These are phyloP conservation scores for Geococcyx californianus DNA, from an alignment of 2,113 vertebrate genomes.

Conservation along the genomic window DNA sequence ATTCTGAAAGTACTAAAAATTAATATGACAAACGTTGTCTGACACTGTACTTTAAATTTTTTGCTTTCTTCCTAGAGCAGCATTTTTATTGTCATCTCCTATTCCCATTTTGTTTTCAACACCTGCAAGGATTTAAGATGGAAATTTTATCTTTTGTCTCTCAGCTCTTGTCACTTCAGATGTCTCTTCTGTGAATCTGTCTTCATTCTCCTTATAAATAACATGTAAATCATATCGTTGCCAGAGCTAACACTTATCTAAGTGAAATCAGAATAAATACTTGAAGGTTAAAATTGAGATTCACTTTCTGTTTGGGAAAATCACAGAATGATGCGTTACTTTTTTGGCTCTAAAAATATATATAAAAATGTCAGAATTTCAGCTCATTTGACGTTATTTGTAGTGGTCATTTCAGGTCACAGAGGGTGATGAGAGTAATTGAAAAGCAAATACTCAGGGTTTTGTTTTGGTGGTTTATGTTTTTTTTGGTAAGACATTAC, in stretches of 20 bases:
- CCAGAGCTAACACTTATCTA: constrained; percentile 38
- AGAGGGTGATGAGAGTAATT: not conserved
- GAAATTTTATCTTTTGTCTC: constrained; percentile 52
- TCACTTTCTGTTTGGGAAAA: constrained; percentile 43
- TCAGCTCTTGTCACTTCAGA: constrained; percentile 36
- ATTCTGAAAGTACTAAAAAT: constrained; percentile 7
- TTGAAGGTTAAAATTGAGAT: constrained; percentile 63
- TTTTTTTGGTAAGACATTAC: not conserved
- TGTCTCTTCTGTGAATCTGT: constrained; percentile 32
- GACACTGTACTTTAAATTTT: not conserved
- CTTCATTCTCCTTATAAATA: constrained; percentile 64
- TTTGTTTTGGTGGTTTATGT: not conserved
- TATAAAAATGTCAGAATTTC: not conserved
- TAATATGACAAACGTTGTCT: not conserved
- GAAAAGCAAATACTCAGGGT: not conserved
- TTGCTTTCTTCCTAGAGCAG: not conserved
- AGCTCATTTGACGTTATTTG: not conserved
- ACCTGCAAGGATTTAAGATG: constrained; percentile 56
- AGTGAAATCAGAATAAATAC: constrained; percentile 64
- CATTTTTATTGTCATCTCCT: constrained; percentile 25
- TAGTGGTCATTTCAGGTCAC: not conserved
- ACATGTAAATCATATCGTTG: constrained; percentile 71
- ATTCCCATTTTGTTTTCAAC: constrained; percentile 47
- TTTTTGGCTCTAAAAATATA: constrained; percentile 18
- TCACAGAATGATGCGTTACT: constrained; percentile 1